Percentiles rank a stretch among this genome's conserved stretches.
phyloP scores from a whole-genome alignment of 2,113 vertebrate genomes.

The Phylloscopus trochiloides region DNA sequence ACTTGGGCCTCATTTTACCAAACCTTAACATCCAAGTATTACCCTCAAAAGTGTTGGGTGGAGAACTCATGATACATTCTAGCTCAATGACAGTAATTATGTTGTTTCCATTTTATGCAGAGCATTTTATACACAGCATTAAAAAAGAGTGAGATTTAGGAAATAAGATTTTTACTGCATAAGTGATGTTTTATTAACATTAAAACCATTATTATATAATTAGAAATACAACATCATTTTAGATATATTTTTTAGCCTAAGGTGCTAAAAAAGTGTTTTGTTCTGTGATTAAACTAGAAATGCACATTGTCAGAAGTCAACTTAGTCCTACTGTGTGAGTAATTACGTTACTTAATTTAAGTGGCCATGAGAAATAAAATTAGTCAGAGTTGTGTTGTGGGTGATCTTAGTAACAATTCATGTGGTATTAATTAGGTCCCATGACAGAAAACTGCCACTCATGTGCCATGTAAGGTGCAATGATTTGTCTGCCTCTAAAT shows the following conservation, averaged over 20 bases:
- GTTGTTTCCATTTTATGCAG: not conserved
- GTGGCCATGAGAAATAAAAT: not conserved
- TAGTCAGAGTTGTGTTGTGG: not conserved
- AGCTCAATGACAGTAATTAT: not conserved
- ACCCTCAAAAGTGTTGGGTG: not conserved
- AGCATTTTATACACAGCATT: not conserved
- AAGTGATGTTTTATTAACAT: not conserved
- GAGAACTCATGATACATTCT: not conserved
- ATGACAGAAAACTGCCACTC: not conserved
- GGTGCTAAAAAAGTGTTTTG: not conserved
- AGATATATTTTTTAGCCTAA: not conserved
- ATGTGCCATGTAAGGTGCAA: not conserved
- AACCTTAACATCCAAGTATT: not conserved
- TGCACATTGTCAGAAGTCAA: not conserved
- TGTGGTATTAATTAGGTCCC: not conserved
- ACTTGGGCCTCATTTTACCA: accelerated
- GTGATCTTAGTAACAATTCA: not conserved
- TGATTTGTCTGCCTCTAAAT: not conserved
- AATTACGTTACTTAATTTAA: not conserved
- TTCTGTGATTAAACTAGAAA: not conserved
- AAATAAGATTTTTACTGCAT: not conserved
- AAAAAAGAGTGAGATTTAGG: not conserved
- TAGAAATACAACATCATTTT: not conserved
- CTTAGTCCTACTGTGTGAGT: not conserved
- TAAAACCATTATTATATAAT: not conserved